Evolutionary conservation across 2,113 vertebrate species (phyloP).

Genomic region (Felis catus): F.catus_Fca126_mat1.0 CM031421.1:73424501-73425000

Average conservation of each 20-base stretch:
- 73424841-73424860: constrained; percentile 17
- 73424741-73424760: constrained; percentile 10
- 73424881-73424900: background rate
- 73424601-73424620: constrained; percentile 41
- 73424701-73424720: background rate
- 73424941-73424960: background rate
- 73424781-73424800: constrained; percentile 12
- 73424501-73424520: background rate
- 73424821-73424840: constrained; percentile 1
- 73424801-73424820: background rate
- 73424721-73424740: background rate
- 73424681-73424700: background rate
- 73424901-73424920: background rate
- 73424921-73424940: constrained; percentile 35
- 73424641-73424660: background rate
- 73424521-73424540: constrained; percentile 30
- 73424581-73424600: constrained; percentile 26
- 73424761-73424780: constrained; percentile 24
- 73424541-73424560: background rate
- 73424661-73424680: constrained; percentile 35
- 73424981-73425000: background rate
- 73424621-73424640: background rate
- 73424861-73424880: background rate
- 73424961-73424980: background rate
- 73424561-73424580: background rate